These are phyloP conservation scores for Spilogale gracilis DNA, from an alignment of 2,113 vertebrate genomes.

Conservation along the genomic window DNA sequence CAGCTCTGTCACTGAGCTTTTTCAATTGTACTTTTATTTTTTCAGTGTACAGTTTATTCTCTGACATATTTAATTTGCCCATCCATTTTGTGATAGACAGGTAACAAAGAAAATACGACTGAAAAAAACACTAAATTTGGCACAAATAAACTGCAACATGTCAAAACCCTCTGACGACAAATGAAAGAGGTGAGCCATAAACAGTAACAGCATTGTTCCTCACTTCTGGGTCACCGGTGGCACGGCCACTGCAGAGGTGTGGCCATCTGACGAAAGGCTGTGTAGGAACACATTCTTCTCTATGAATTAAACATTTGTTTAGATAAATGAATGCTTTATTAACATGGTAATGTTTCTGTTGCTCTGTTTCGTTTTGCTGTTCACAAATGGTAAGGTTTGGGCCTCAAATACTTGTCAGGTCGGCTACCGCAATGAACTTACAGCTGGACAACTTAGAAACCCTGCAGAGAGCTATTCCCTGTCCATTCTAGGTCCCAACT, in stretches of 20 bases:
- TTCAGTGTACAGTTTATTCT: not conserved
- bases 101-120: not conserved
- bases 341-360: conserved; percentile 18
- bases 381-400: conserved; percentile 58
- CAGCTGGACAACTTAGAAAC: not conserved
- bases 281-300: not conserved
- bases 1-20: not conserved
- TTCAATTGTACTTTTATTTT: not conserved
- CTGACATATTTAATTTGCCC: not conserved
- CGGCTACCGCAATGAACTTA: conserved; percentile 41
- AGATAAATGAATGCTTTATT: conserved; percentile 70
- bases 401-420: conserved; percentile 56
- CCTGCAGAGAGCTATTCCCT: not conserved
- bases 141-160: not conserved
- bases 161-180: not conserved
- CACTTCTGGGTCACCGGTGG: too few relatives aligned
- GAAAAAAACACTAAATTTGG: not conserved
- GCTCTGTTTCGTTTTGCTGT: not conserved
- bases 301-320: not conserved
- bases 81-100: not conserved
- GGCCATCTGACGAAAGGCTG: not conserved
- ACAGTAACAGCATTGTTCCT: not conserved
- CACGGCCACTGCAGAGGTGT: not conserved
- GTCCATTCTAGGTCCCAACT: not conserved
- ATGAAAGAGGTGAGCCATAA: not conserved